Conservation (phyloP, 2,113 vertebrate species). For the Genyomyrus donnyi region DNA sequence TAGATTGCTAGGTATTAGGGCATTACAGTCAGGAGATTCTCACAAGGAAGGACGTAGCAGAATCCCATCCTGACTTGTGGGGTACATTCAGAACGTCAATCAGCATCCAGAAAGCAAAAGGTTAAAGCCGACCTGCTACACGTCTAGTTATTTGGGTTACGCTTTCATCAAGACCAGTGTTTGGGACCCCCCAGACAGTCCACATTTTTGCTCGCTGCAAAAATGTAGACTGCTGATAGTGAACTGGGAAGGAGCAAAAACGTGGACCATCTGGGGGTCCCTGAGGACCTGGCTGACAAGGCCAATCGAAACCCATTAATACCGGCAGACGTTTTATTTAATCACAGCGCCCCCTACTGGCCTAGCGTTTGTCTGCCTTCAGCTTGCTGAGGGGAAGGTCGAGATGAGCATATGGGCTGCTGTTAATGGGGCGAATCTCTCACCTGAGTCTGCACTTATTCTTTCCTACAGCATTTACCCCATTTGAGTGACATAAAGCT, state of each 20-base stretch:
- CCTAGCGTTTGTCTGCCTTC: neutral
- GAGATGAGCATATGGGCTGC: neutral
- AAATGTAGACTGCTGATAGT: neutral
- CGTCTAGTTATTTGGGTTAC: neutral
- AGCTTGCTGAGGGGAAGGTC: neutral
- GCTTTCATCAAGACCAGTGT: neutral
- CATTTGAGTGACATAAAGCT: neutral
- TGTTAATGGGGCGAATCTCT: neutral
- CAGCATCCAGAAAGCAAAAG: neutral
- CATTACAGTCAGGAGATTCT: neutral
- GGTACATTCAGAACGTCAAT: neutral
- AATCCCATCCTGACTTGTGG: neutral
- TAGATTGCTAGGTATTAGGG: neutral
- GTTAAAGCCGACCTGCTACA: neutral
- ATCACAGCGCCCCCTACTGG: neutral
- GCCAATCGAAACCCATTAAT: neutral
- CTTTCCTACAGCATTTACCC: neutral
- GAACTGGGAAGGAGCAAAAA: neutral
- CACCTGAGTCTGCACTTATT: neutral
- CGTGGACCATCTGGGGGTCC: neutral
- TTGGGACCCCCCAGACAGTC: neutral
- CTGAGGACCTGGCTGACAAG: neutral
- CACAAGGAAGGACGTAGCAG: neutral
- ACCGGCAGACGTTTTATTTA: neutral
- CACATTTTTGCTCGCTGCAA: neutral